phyloP scores from a whole-genome alignment of 2,113 vertebrate species.

The Antigone vipio region DNA sequence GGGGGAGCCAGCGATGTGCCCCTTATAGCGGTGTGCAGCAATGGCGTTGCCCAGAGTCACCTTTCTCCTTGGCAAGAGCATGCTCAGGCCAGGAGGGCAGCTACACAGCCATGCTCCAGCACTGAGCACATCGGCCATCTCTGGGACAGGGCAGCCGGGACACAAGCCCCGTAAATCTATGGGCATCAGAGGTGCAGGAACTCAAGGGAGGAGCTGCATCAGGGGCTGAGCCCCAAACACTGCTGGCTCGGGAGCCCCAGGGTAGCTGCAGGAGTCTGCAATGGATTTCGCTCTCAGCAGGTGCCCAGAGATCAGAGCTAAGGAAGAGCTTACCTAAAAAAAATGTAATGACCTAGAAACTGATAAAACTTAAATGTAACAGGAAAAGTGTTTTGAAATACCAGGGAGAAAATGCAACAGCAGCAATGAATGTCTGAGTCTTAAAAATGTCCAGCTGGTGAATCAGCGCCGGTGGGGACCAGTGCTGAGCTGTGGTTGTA shows the following conservation, averaged over 20 bases:
- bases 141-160: neutral
- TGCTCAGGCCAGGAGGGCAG: neutral
- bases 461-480: rapidly evolving
- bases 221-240: neutral
- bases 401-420: neutral
- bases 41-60: neutral
- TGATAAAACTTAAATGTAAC: neutral
- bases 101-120: neutral
- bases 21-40: neutral
- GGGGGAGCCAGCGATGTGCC: neutral
- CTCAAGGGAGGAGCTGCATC: neutral
- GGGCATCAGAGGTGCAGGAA: neutral
- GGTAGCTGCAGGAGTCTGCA: neutral
- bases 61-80: neutral
- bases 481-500: neutral
- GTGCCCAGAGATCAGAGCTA: neutral
- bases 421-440: neutral
- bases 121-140: rapidly evolving
- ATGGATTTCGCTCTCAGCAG: neutral
- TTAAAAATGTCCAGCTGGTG: neutral
- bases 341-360: neutral
- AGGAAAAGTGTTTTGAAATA: neutral
- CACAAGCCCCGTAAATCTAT: rapidly evolving
- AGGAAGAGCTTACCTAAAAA: neutral
- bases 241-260: neutral